Evolutionary conservation across 2,113 vertebrate genomes (phyloP), one percentile per base, ranked within the genome.

Genomic region (Leiothrix lutea): DNA sequence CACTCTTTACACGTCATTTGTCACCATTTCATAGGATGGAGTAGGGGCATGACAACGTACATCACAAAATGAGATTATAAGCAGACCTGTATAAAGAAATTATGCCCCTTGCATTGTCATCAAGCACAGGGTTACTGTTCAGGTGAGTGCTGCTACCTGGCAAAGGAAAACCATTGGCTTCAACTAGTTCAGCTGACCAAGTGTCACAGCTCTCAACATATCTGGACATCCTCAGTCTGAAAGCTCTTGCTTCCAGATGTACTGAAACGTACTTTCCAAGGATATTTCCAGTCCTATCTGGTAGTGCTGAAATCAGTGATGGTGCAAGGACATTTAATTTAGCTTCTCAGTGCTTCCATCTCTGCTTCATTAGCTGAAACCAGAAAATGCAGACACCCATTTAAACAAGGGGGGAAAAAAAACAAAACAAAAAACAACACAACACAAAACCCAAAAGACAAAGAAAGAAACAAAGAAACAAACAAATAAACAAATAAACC

Each of bases 321-420:
- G 24, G 44, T 71, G n/a, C n/a, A 64, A 92, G 8, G 12, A 67
- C 28, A 70, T 64, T 31, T 64, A 36, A 78, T 86, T 90, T 71
- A 78, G 31, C 36, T 88, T 92, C 73, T 88, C 47, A 45, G 42
- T 74, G 56, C 29, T 83, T 51, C 22, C 31, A 70, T 70, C 56
- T 74, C 87, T 92, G 17, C 53, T 82, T 83, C 61, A 56, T 56
- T 67, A 53, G 51, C 36, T 71, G 75, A 84, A 91, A 80, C 35
- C 51, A 81, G 71, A 83, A 93, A 81, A 44, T 35, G 18, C 42
- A 71, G 58, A 91, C 17, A 86, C 8, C 4, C n/a, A 51, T 60
- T 88, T 73, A 90, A 88, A 86, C 19, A 71, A 82, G 23, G 21
- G 7, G 4, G 6, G 3, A 83, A 4, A 86, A 78, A 48, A 23